Evolutionary conservation across 2,113 vertebrate genomes (phyloP).

Genomic region (Pongo abelii): DNA sequence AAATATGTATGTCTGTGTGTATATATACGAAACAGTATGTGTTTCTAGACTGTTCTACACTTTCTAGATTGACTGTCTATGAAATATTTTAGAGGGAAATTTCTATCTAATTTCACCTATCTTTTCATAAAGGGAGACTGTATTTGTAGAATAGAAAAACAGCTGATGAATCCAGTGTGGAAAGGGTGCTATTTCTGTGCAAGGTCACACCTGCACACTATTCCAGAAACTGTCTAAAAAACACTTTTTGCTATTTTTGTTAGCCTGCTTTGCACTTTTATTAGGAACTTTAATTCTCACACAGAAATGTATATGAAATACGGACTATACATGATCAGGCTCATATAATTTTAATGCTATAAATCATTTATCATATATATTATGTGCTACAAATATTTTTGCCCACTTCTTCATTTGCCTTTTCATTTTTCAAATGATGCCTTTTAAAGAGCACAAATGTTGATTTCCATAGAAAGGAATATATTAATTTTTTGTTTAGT

Average conservation of each 20-base stretch:
- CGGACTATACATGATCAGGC: not conserved
- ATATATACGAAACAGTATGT: not conserved
- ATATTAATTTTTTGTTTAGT: not conserved
- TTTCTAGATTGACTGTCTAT: not conserved
- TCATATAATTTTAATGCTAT: not conserved
- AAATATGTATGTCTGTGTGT: not conserved
- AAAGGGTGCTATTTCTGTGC: not conserved
- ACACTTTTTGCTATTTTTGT: not conserved
- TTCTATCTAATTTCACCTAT: not conserved
- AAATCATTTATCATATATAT: not conserved
- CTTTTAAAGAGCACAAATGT: not conserved
- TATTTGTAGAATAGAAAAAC: not conserved
- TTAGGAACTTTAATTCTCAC: not conserved
- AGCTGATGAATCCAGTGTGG: not conserved
- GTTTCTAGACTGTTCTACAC: not conserved
- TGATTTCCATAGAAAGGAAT: not conserved
- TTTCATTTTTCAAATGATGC: not conserved
- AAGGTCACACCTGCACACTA: not conserved
- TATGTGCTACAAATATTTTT: not conserved
- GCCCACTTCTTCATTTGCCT: not conserved
- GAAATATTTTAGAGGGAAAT: not conserved
- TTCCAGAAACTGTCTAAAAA: not conserved
- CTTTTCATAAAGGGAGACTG: not conserved
- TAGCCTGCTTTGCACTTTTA: not conserved
- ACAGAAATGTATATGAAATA: not conserved